Conservation (phyloP, 2,113 vertebrate species). For the Sylvietta virens region DNA sequence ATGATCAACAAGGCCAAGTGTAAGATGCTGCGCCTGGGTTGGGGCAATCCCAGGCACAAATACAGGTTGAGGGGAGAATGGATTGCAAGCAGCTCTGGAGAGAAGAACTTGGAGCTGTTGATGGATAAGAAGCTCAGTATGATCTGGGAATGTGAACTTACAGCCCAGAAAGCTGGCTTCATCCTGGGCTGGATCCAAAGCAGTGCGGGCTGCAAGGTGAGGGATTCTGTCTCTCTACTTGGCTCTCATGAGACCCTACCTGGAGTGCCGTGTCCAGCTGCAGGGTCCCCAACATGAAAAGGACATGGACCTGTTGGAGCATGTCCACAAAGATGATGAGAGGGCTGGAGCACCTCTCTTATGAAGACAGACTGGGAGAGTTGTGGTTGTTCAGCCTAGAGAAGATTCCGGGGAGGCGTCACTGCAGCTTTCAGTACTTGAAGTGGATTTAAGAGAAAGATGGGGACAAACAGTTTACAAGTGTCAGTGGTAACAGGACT, state of each 20-base stretch:
- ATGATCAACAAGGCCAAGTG: neutral
- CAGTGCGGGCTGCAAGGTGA: neutral
- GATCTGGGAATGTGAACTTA: neutral
- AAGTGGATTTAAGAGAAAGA: neutral
- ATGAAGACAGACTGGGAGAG: neutral
- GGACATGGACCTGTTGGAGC: neutral
- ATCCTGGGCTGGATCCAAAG: neutral
- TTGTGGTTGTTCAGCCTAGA: neutral
- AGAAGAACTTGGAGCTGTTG: neutral
- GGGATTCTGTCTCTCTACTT: neutral
- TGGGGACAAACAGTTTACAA: neutral
- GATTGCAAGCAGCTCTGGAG: neutral
- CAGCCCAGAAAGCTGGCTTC: neutral
- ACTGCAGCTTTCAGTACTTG: neutral
- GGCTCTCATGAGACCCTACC: neutral
- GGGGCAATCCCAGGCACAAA: neutral
- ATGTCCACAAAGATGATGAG: neutral
- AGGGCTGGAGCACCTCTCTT: too few relatives aligned
- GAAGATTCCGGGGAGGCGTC: neutral
- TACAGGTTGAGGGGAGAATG: fast-evolving
- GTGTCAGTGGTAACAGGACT: neutral
- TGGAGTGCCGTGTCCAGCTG: neutral
- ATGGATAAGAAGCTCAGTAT: neutral
- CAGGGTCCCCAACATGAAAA: neutral
- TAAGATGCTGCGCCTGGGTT: neutral